Evolutionary conservation across 2,113 vertebrate genomes (phyloP).

Genomic region (Phalacrocorax carbo): DNA sequence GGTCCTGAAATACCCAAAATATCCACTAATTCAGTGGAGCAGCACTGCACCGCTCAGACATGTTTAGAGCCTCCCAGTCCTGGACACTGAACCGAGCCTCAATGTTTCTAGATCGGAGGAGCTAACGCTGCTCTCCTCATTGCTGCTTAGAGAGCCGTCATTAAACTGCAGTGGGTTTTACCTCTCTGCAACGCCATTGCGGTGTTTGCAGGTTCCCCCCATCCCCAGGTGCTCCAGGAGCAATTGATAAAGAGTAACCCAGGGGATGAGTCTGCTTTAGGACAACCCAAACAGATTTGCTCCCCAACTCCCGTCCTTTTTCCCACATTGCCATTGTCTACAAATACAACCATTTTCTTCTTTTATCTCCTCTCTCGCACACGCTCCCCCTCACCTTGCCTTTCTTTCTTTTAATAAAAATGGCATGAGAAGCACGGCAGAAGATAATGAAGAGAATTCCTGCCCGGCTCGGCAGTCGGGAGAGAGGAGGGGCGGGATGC

Average conservation of each 20-base stretch:
- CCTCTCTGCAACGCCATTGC: accelerated
- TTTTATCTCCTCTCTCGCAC: neutral
- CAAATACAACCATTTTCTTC: neutral
- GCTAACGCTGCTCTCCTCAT: neutral
- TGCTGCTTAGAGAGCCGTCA: neutral
- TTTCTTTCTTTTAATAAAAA: conserved; percentile 56
- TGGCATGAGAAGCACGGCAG: conserved; percentile 42
- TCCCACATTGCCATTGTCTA: neutral
- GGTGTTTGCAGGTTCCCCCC: neutral
- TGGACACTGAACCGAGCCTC: neutral
- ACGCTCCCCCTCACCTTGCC: neutral
- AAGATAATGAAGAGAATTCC: conserved; percentile 70
- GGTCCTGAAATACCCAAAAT: neutral
- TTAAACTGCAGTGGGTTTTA: neutral
- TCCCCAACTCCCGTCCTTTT: neutral
- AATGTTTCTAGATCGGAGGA: neutral
- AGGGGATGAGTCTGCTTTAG: neutral
- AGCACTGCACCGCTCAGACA: neutral
- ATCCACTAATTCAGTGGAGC: neutral
- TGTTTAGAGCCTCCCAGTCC: neutral
- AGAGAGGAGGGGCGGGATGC: neutral
- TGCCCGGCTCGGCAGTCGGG: conserved; percentile 7
- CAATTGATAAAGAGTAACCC: neutral
- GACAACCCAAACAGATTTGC: neutral
- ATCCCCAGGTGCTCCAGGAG: neutral